phyloP scores from a whole-genome alignment of 1,140 invertebrate genomes.

The Maniola jurtina region DNA sequence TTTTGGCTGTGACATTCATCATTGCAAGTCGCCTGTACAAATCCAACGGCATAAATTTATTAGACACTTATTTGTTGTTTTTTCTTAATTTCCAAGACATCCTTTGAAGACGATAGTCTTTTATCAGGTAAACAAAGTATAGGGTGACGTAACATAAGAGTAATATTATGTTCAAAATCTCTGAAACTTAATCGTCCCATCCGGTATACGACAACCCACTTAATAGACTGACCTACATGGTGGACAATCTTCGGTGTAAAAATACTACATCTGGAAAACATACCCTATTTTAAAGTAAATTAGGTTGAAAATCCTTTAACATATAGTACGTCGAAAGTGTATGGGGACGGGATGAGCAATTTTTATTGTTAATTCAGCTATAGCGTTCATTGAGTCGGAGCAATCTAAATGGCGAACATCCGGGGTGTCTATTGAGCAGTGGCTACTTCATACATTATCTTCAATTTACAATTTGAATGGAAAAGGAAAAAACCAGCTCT shows the following conservation, averaged over 20 bases:
- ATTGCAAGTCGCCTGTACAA: too few relatives aligned
- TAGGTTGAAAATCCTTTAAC: conserved; percentile 22
- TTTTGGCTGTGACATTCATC: too few relatives aligned
- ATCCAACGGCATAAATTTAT: too few relatives aligned
- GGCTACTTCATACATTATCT: conserved; percentile 48
- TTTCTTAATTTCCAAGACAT: background rate
- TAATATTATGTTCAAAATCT: conserved; percentile 65
- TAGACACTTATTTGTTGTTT: too few relatives aligned
- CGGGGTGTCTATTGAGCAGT: conserved; percentile 66
- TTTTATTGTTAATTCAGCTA: conserved; percentile 75
- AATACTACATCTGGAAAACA: conserved; percentile 30
- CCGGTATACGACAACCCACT: conserved; percentile 60
- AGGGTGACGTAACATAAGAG: conserved; percentile 63
- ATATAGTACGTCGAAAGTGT: conserved; percentile 21
- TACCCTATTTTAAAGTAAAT: conserved; percentile 24
- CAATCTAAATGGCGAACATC: conserved; percentile 74
- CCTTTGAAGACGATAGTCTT: background rate
- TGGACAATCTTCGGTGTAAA: conserved; percentile 48
- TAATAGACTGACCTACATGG: conserved; percentile 74
- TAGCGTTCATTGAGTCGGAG: conserved; percentile 70
- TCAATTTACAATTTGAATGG: conserved; percentile 39
- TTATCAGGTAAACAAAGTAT: conserved; percentile 26
- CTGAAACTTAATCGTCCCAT: conserved; percentile 67
- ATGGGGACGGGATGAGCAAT: conserved; percentile 68
- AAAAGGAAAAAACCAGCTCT: conserved; percentile 53